Evolutionary conservation across 2,797 vertebrate genomes (phyloP).

Genomic region (Anas flavirostris): DNA sequence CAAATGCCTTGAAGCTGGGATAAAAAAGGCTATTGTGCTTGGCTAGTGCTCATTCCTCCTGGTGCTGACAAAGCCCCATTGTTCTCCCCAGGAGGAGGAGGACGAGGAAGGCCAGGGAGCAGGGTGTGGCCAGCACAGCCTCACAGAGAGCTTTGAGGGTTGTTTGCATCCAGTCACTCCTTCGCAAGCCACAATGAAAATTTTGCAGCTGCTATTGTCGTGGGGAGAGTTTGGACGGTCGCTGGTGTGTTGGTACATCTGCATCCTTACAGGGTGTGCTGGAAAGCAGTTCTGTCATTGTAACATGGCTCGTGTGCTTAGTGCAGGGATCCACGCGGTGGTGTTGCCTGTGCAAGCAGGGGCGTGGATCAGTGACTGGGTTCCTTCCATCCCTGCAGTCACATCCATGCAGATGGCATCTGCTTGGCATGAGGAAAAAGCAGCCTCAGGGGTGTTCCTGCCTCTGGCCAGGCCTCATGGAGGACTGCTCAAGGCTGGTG

Average conservation of each 20-base stretch:
- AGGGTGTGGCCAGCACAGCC: neutral
- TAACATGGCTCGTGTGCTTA: neutral
- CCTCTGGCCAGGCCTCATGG: neutral
- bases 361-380: neutral
- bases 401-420: neutral
- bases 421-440: neutral
- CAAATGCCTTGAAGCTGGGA: slow-evolving; percentile 31
- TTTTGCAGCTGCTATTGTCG: neutral
- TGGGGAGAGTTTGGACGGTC: neutral
- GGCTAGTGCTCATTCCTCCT: neutral
- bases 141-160: neutral
- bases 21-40: slow-evolving; percentile 33
- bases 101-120: slow-evolving; percentile 4
- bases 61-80: slow-evolving; percentile 41
- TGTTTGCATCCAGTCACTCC: neutral
- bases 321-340: neutral
- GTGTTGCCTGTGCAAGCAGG: neutral
- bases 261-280: neutral
- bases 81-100: neutral
- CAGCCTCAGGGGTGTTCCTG: neutral
- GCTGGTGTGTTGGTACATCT: neutral
- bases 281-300: neutral
- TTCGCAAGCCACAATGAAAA: neutral
- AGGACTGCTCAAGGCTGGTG: neutral
- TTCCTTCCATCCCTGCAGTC: neutral